Conservation (phyloP, 2,888 invertebrate species). For the Catocala sponsa region DNA sequence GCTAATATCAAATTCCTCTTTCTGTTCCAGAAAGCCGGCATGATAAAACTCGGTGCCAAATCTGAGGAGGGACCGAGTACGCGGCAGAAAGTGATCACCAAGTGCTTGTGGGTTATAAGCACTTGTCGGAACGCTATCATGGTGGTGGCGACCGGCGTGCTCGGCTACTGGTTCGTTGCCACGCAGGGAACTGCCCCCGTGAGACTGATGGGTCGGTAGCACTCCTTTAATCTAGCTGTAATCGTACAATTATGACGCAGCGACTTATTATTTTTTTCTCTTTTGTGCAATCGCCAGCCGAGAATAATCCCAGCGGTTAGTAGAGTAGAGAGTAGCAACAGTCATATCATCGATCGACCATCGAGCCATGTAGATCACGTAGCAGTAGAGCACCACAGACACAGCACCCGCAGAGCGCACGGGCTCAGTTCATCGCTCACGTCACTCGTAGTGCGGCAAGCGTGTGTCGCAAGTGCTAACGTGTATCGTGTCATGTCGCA, state of each 20-base stretch:
- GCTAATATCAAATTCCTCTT: background rate
- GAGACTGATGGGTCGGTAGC: conserved; percentile 89
- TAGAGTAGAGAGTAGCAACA: conserved; percentile 55
- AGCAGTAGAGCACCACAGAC: conserved; percentile 8
- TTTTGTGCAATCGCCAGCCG: conserved; percentile 71
- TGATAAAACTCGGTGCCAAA: conserved; percentile 89
- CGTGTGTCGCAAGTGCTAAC: too few relatives aligned
- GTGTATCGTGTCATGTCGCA: conserved; percentile 52
- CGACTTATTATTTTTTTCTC: conserved; percentile 54
- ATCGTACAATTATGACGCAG: background rate
- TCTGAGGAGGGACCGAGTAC: conserved; percentile 84
- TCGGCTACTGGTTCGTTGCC: conserved; percentile 90
- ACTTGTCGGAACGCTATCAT: conserved; percentile 95
- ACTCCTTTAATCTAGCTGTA: background rate
- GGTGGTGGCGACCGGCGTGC: conserved; percentile 91
- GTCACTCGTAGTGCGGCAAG: background rate
- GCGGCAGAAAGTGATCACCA: conserved; percentile 89
- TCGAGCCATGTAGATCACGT: conserved; percentile 32
- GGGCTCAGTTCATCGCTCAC: conserved; percentile 6
- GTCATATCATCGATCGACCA: conserved; percentile 23
- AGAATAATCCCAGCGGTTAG: conserved; percentile 75
- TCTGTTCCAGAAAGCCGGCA: conserved; percentile 88
- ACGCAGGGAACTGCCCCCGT: conserved; percentile 88
- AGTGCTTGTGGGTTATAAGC: conserved; percentile 92
- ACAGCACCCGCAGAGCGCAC: background rate